Conservation (phyloP, 2,888 invertebrate species). For the Charanyca ferruginea region DNA sequence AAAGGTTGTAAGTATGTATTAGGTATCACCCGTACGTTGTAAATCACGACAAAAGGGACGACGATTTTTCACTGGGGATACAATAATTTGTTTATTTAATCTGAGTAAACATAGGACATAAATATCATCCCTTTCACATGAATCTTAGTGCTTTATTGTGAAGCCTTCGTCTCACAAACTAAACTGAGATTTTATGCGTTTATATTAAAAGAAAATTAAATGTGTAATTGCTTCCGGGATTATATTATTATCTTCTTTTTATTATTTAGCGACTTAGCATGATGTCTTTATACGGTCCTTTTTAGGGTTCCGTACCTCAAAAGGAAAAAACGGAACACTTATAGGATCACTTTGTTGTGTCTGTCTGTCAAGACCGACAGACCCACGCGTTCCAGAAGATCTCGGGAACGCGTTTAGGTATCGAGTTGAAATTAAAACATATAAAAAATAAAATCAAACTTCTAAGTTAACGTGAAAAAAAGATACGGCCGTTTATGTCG, state of each 20-base stretch:
- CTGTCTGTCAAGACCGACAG: too few relatives aligned
- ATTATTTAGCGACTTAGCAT: neutral
- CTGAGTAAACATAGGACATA: slow-evolving; percentile 56
- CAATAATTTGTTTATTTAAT: slow-evolving; percentile 64
- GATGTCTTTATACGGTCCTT: slow-evolving; percentile 2
- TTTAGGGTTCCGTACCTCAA: too few relatives aligned
- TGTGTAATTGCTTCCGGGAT: slow-evolving; percentile 16
- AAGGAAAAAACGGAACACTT: too few relatives aligned
- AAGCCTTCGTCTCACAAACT: slow-evolving; percentile 43
- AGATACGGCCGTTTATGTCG: too few relatives aligned
- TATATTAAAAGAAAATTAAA: slow-evolving; percentile 44
- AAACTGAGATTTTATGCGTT: slow-evolving; percentile 26
- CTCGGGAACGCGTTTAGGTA: too few relatives aligned
- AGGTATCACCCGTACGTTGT: slow-evolving; percentile 46
- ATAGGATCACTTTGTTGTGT: too few relatives aligned
- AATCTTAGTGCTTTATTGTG: slow-evolving; percentile 58
- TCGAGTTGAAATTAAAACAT: too few relatives aligned
- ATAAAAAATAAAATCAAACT: too few relatives aligned
- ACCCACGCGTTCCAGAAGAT: too few relatives aligned
- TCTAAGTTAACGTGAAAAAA: too few relatives aligned
- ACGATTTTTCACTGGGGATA: slow-evolving; percentile 56
- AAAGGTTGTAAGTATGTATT: slow-evolving; percentile 39
- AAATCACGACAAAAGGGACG: slow-evolving; percentile 56
- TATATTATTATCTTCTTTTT: slow-evolving; percentile 34
- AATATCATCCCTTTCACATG: slow-evolving; percentile 59